Evolutionary conservation across 2,888 invertebrate genomes (phyloP).

Genomic region (Pasiphila rectangulata): DNA sequence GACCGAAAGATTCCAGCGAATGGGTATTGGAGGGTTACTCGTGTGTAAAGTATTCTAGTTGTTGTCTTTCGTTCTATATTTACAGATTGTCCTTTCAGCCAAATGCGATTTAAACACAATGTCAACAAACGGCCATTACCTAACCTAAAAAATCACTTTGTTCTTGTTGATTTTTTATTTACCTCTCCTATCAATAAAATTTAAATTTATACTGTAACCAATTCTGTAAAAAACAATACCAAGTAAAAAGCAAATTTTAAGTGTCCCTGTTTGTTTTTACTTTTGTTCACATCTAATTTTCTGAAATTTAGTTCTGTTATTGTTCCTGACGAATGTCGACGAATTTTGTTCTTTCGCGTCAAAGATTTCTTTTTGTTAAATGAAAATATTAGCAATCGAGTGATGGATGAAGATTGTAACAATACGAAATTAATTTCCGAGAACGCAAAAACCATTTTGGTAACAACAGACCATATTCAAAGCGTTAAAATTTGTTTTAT

Average conservation of each 20-base stretch:
- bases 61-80: neutral
- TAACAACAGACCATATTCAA: neutral
- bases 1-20: no score
- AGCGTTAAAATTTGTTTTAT: no score
- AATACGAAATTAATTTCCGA: neutral
- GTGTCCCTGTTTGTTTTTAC: no score
- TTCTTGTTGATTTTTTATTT: no score
- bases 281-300: no score
- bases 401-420: constrained; percentile 2
- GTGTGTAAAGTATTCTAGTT: neutral
- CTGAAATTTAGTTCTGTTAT: constrained; percentile 1
- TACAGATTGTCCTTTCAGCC: neutral
- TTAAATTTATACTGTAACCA: no score
- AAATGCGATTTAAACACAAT: neutral
- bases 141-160: no score
- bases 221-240: no score
- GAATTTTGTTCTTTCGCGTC: constrained; percentile 3
- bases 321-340: constrained; percentile 5
- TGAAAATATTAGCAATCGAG: neutral
- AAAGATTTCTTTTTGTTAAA: neutral
- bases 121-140: no score
- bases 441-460: constrained; percentile 1
- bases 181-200: no score
- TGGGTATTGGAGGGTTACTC: neutral
- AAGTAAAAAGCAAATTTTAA: no score